Percentiles rank a stretch among this genome's conserved stretches.
phyloP scores from a whole-genome alignment of 2,113 vertebrate species.

The Neolamprologus caudopunctatus region DNA sequence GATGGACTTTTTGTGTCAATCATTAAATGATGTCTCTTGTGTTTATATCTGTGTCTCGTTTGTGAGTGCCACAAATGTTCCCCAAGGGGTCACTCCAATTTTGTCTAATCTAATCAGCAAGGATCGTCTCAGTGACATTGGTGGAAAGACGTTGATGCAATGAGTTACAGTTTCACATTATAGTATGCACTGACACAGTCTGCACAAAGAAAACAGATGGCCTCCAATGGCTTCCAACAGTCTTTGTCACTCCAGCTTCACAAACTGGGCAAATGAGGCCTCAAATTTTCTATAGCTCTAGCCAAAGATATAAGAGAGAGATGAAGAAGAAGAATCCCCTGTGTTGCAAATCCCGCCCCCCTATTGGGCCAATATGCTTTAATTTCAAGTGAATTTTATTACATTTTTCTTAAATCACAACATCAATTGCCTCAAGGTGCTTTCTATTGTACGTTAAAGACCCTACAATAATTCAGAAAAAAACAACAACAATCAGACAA shows the following conservation, averaged over 20 bases:
- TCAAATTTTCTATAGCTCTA: not conserved
- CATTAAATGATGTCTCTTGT: not conserved
- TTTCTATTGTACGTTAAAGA: not conserved
- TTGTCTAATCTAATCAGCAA: not conserved
- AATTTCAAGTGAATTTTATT: not conserved
- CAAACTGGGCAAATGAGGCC: not conserved
- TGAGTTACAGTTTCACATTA: not conserved
- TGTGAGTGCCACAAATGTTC: not conserved
- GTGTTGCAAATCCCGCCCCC: not conserved
- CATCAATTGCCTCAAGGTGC: not conserved
- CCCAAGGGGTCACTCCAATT: not conserved
- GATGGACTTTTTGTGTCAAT: not conserved
- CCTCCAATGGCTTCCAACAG: not conserved
- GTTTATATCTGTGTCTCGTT: not conserved
- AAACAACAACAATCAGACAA: not conserved
- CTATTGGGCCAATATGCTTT: rapidly evolving
- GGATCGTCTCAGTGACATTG: not conserved
- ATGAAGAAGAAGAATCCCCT: not conserved
- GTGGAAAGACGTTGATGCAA: not conserved
- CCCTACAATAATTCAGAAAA: not conserved
- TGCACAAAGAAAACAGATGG: conserved; percentile 1
- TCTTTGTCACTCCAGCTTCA: not conserved
- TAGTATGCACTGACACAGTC: not conserved
- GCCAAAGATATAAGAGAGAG: not conserved
- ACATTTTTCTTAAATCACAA: not conserved